Evolutionary conservation across 2,113 vertebrate species (phyloP), one percentile per base, ranked within the genome.

Genomic region (Hiodon tergisus): DNA sequence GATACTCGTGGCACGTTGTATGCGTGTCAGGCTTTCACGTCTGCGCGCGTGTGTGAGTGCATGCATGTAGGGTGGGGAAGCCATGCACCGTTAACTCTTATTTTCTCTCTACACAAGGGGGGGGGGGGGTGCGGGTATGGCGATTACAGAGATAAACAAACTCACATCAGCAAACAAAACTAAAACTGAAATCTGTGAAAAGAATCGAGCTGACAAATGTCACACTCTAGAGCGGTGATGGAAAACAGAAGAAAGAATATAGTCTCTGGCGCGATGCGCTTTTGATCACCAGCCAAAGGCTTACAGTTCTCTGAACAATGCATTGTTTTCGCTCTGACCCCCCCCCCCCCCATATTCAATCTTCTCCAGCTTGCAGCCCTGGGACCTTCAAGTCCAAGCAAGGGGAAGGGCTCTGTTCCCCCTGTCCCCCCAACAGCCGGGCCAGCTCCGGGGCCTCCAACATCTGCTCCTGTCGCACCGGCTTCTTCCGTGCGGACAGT

Each of bases 341-440:
- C 9, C 69, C 16, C 17, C 50, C 47, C 13, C 31, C 47, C 14
- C 6, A 54, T 53, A 51, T 0, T 63, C n/a, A 31, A 31, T 78
- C 80, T 46, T 51, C 58, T 54, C 3, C 78, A 99, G 97, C 96
- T 0, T 99, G 97, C 68, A 90, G 89, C 63, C 91, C 93, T 0
- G 96, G 95, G 76, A 95, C 90, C 71, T 99, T 97, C 84, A 99
- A 99, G 82, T 95, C 95, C 0, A 96, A 94, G 84, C 97, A 98
- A 79, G 97, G 97, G 3, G 94, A 97, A 53, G 86, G 91, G 4
- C 88, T 91, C 65, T 98, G 97, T 55, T 80, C 90, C 6, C 94
- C 93, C 4, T 98, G 97, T 66, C 97, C 97, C 6, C 86, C 91
- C 75, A 97, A 96, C 77, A 98, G 96, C 85, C 92, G 94, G 0